Evolutionary conservation across 2,888 invertebrate species (phyloP).

Genomic region (Hermaeophaga mercurialis): DNA sequence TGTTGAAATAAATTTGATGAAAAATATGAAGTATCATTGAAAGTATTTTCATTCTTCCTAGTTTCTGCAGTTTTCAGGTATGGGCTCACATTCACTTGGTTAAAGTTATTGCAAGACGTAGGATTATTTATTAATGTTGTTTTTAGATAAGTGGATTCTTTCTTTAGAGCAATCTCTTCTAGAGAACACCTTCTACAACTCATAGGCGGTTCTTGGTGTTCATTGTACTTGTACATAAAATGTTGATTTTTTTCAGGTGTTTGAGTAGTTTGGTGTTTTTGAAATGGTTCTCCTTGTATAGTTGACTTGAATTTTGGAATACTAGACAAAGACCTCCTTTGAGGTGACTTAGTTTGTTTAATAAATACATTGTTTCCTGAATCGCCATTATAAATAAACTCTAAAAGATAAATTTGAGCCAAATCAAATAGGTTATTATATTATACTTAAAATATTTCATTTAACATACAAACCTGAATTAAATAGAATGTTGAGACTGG

Average conservation of each 20-base stretch:
- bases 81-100: constrained; percentile 38
- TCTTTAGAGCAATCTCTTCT: no score
- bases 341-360: constrained; percentile 10
- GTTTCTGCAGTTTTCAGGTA: constrained; percentile 37
- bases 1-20: constrained; percentile 44
- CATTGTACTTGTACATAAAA: no score
- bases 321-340: constrained; percentile 38
- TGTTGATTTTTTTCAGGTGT: constrained; percentile 32
- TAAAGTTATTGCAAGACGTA: constrained; percentile 5
- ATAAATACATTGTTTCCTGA: constrained; percentile 28
- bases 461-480: constrained; percentile 34
- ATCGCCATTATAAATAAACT: constrained; percentile 30
- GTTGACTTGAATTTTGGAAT: constrained; percentile 41
- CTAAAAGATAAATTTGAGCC: constrained; percentile 1
- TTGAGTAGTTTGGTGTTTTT: constrained; percentile 27
- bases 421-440: background rate
- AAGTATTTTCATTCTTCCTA: constrained; percentile 41
- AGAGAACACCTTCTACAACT: no score
- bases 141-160: no score
- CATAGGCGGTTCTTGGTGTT: no score
- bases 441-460: no score
- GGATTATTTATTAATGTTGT: constrained; percentile 9
- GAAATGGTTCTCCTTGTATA: constrained; percentile 38
- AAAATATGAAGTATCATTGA: constrained; percentile 47
- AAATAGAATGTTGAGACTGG: constrained; percentile 44